Conservation (phyloP, 2,888 invertebrate genomes). For the Lepidochrysops patricia region DNA sequence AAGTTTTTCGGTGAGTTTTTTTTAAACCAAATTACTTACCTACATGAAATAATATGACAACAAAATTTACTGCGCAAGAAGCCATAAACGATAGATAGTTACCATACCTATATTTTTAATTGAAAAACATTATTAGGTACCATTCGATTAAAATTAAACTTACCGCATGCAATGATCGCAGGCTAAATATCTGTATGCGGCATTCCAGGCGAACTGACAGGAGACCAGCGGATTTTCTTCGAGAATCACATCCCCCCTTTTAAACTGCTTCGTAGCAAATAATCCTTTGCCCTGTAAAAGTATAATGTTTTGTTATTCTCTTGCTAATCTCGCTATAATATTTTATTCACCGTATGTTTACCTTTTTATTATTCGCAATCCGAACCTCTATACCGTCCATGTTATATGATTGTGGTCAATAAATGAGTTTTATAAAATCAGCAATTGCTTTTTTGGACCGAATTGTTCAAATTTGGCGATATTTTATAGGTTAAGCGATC, state of each 20-base stretch:
- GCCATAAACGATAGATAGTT: no score
- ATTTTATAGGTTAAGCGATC: background rate
- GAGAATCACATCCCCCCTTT: slow-evolving; percentile 85
- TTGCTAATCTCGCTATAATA: background rate
- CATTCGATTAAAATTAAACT: no score
- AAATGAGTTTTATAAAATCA: background rate
- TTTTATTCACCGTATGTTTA: slow-evolving; percentile 25
- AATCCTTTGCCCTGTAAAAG: slow-evolving; percentile 85
- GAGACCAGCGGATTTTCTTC: slow-evolving; percentile 92
- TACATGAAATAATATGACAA: no score
- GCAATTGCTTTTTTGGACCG: background rate
- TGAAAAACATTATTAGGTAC: no score
- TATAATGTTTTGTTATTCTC: background rate
- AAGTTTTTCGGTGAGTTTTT: no score
- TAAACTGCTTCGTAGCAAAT: slow-evolving; percentile 80
- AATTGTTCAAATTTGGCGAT: background rate
- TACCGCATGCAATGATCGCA: slow-evolving; percentile 93
- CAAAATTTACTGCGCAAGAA: no score
- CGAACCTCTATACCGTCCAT: slow-evolving; percentile 63
- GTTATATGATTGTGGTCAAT: background rate
- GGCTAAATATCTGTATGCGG: slow-evolving; percentile 87
- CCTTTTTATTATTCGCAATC: slow-evolving; percentile 56
- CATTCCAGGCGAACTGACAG: slow-evolving; percentile 95
- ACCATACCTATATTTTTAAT: no score
- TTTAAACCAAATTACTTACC: no score